Base-by-base conservation (phyloP, 1,140 invertebrate species). In the Heliothis subflexa region DNA sequence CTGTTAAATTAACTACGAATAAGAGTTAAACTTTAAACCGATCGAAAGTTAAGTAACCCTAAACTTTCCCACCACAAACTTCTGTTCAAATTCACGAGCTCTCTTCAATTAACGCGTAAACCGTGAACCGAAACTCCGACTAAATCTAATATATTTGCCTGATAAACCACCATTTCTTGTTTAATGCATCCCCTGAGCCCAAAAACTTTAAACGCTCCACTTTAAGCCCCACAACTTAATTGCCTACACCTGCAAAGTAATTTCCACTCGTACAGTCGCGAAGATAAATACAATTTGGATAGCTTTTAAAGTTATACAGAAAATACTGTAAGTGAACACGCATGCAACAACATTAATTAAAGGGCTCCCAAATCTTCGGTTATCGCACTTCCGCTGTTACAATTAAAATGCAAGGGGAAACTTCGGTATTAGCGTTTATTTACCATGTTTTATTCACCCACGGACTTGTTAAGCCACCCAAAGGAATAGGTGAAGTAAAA, bases 291-390 rank as follows among this genome's bases (percentile, higher is more conserved):
- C 79, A 77, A 77, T 82, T 84, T 81, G 80, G 80, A 84, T 78
- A 66, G 62, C 75, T 76, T 80, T 75, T 78, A 83, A 86, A 84
- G 78, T 89, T 81, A 86, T 85, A 86, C 78, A 66, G 77, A 91
- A 90, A 86, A 88, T 87, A 87, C 82, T 89, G 81, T 61, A 87
- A 86, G 78, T 79, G 82, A 89, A 90, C 89, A 92, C 90, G 89
- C 88, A 86, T 93, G 88, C 89, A 90, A 87, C 90, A 91, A 91
- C 87, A 91, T 91, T 93, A 92, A 93, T 94, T 92, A 92, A 92
- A 93, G 85, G 88, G 89, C 88, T 89, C 87, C 88, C 85, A 91
- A 92, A 93, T 91, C 88, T 87, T 87, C 87, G 78, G 86, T 87
- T 91, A 93, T 93, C 89, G 85, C 89, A 88, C 90, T 92, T 91